Conservation (phyloP, 2,113 vertebrate genomes). For the Rhinoderma darwinii region DNA sequence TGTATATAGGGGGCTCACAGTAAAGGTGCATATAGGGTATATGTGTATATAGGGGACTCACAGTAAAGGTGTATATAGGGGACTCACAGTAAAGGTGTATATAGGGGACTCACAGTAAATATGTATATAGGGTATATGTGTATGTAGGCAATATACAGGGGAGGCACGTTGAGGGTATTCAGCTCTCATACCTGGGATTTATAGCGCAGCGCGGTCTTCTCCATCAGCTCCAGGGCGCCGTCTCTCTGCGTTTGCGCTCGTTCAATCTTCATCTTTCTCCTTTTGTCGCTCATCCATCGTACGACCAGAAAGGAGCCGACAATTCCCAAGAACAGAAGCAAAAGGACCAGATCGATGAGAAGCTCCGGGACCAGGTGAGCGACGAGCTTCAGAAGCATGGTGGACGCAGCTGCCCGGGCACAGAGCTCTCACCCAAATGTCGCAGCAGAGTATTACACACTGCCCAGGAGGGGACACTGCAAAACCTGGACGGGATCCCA, state of each 20-base stretch:
- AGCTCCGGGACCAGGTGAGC: conserved; percentile 24
- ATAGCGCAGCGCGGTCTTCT: conserved; percentile 52
- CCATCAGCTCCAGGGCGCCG: conserved; percentile 62
- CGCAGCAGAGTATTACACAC: background rate
- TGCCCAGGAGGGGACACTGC: background rate
- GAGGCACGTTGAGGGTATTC: no score
- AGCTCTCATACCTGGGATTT: conserved; percentile 63
- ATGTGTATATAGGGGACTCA: no score
- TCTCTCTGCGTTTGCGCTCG: conserved; percentile 48
- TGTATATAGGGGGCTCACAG: no score
- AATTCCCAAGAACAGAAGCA: conserved; percentile 57
- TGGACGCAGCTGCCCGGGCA: background rate
- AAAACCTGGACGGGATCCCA: conserved; percentile 23
- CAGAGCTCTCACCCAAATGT: background rate
- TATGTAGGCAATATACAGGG: no score
- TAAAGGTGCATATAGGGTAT: no score
- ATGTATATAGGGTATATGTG: no score
- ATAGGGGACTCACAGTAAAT: no score
- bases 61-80: no score
- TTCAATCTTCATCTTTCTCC: conserved; percentile 63
- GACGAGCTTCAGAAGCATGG: conserved; percentile 29
- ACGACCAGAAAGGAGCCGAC: conserved; percentile 41
- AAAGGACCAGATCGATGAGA: background rate
- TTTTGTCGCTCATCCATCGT: conserved; percentile 58
- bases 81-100: no score